A percentile compares a stretch with the other conserved stretches of the same genome.
Evolutionary conservation across 2,888 invertebrate genomes (phyloP).

Genomic region (Orthonychiurus folsomi): DNA sequence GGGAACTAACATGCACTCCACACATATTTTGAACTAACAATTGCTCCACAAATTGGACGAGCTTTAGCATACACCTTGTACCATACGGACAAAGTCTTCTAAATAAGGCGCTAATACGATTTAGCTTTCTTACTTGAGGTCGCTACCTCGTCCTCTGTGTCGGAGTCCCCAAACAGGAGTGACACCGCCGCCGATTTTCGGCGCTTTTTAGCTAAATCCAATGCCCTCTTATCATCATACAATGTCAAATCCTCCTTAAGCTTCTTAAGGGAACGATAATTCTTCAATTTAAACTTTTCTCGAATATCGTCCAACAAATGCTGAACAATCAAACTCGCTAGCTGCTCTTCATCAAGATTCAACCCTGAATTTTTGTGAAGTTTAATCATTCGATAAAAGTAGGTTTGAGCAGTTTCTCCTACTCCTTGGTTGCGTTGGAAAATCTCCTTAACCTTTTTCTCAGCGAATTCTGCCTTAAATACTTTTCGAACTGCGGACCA

Average conservation of each 20-base stretch:
- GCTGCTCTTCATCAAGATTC: neutral
- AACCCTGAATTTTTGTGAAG: neutral
- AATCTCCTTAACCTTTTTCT: neutral
- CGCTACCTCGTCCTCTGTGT: too few species aligned
- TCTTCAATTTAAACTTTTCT: neutral
- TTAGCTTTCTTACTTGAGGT: too few species aligned
- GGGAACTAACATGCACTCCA: too few species aligned
- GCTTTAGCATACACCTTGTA: too few species aligned
- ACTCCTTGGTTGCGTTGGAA: neutral
- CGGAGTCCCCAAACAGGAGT: too few species aligned
- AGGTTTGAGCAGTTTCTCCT: neutral
- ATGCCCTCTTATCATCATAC: neutral
- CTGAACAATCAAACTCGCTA: neutral
- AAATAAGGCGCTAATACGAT: too few species aligned
- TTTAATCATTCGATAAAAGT: constrained; percentile 9
- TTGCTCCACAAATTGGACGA: too few species aligned
- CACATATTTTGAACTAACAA: too few species aligned
- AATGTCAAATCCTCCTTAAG: neutral
- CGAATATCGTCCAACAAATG: neutral
- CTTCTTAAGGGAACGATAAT: neutral
- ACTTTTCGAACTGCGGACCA: neutral
- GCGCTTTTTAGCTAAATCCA: neutral
- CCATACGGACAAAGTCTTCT: too few species aligned
- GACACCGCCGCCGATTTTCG: too few species aligned
- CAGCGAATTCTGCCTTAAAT: neutral